Evolutionary conservation across 2,113 vertebrate species (phyloP).

Genomic region (Crypturellus undulatus): DNA sequence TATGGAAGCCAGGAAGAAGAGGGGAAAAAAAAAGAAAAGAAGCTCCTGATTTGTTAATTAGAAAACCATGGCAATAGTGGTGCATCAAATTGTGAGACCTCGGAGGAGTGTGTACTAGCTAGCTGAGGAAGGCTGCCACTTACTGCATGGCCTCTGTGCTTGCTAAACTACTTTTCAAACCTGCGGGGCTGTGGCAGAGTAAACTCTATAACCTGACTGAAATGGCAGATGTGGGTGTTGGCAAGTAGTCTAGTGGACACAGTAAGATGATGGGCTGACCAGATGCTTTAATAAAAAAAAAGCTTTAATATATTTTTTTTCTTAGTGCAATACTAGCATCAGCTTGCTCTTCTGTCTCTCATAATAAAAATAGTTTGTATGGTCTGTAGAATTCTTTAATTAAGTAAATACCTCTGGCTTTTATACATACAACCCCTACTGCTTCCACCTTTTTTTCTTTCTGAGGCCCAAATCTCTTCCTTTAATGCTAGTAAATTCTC

Average conservation of each 20-base stretch:
- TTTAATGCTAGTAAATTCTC: constrained; percentile 50
- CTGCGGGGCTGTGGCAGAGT: neutral
- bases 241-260: neutral
- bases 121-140: neutral
- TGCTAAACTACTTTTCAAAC: neutral
- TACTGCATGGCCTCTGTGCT: neutral
- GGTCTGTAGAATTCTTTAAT: constrained; percentile 30
- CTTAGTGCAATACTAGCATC: neutral
- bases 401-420: constrained; percentile 30
- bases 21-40: neutral
- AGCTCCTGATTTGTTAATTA: neutral
- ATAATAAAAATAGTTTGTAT: neutral
- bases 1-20: neutral
- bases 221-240: neutral
- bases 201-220: neutral
- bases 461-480: constrained; percentile 6
- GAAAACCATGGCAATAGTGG: neutral
- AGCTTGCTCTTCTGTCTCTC: neutral
- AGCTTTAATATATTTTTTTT: neutral
- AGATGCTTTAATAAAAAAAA: neutral
- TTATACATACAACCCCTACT: constrained; percentile 5
- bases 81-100: neutral
- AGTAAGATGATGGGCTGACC: neutral
- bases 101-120: neutral
- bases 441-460: constrained; percentile 5